Conservation (phyloP, 2,888 invertebrate genomes). For the Ennomos erosarius region DNA sequence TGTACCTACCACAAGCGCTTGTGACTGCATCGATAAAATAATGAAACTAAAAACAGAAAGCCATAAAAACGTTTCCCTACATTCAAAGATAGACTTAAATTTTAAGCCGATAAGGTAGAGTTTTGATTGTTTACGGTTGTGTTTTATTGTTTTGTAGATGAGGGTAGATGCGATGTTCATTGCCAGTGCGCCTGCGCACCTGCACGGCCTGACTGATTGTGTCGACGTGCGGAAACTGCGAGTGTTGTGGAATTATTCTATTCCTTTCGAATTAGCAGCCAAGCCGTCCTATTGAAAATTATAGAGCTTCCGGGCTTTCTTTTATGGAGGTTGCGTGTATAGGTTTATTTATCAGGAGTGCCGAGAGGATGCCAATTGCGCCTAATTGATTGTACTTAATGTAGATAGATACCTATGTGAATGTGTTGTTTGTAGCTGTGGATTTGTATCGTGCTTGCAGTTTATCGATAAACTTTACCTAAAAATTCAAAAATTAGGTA, state of each 20-base stretch:
- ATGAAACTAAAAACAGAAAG: constrained; percentile 5
- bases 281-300: constrained; percentile 9
- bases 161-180: constrained; percentile 6
- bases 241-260: constrained; percentile 19
- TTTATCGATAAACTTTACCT: too few relatives aligned
- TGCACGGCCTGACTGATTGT: constrained; percentile 23
- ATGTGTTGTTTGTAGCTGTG: too few relatives aligned
- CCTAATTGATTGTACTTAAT: too few relatives aligned
- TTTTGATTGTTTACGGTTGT: background rate
- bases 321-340: constrained; percentile 9
- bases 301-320: constrained; percentile 14
- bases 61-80: background rate
- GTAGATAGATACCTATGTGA: too few relatives aligned
- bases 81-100: constrained; percentile 2
- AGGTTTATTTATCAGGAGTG: constrained; percentile 1
- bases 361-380: background rate
- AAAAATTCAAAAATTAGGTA: too few relatives aligned
- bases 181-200: constrained; percentile 26
- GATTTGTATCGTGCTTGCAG: too few relatives aligned
- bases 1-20: constrained; percentile 10
- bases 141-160: constrained; percentile 1
- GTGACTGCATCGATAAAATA: constrained; percentile 27
- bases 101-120: background rate
- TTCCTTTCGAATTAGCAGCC: constrained; percentile 17
- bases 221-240: constrained; percentile 21